Conservation (phyloP, 2,113 vertebrate species). For the Machaerirhynchus nigripectus region DNA sequence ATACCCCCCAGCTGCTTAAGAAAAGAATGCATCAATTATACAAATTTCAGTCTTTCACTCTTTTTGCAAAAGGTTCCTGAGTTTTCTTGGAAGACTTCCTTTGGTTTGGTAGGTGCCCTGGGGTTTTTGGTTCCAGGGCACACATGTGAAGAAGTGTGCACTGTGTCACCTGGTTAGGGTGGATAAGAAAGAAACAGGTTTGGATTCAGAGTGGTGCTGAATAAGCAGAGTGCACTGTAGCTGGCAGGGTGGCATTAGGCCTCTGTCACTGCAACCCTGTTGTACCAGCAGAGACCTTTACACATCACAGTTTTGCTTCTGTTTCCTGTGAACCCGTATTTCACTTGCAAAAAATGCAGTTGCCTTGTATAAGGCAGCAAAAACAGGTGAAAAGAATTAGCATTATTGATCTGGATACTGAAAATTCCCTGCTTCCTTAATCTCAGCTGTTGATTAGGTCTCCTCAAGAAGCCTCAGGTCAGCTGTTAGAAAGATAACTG, state of each 20-base stretch:
- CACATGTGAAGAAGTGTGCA: background rate
- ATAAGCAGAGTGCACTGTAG: background rate
- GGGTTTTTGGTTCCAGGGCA: background rate
- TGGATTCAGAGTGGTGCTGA: background rate
- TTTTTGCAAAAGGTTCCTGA: background rate
- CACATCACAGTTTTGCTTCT: background rate
- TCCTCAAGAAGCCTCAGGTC: background rate
- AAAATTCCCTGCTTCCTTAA: background rate
- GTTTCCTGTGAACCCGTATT: background rate
- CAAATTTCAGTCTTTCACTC: no score
- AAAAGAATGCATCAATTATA: background rate
- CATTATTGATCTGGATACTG: background rate
- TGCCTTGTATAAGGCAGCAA: background rate
- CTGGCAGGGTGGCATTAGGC: background rate
- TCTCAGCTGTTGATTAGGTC: background rate
- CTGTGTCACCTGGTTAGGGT: accelerated
- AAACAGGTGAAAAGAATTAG: background rate
- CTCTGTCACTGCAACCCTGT: background rate
- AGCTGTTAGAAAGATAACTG: background rate
- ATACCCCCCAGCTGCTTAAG: background rate
- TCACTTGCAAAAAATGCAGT: background rate
- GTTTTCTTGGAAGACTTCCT: background rate
- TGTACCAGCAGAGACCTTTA: background rate
- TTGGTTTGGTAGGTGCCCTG: background rate
- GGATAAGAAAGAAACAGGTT: background rate